Evolutionary conservation across 2,797 vertebrate species (phyloP).

Genomic region (Eupleurogrammus muticus): DNA sequence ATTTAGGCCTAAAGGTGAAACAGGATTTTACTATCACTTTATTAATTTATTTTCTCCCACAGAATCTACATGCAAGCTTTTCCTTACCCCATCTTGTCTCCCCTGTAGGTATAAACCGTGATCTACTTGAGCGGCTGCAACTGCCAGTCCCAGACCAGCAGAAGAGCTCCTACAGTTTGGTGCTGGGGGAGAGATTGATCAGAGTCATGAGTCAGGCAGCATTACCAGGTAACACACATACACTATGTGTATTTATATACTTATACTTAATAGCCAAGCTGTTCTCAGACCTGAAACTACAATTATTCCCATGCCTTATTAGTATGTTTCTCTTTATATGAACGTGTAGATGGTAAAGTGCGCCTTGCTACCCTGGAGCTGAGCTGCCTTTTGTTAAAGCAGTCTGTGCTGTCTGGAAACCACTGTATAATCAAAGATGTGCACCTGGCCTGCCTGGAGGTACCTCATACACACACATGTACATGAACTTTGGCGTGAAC

Average conservation of each 20-base stretch:
- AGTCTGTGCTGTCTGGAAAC: constrained; percentile 89
- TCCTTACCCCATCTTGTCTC: not conserved
- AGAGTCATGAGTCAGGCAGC: constrained; percentile 93
- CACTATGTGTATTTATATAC: not conserved
- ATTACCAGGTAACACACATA: constrained; percentile 86
- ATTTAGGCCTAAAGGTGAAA: too few species aligned
- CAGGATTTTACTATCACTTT: not conserved
- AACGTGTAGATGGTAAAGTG: constrained; percentile 90
- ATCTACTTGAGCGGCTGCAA: constrained; percentile 92
- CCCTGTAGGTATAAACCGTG: constrained; percentile 89
- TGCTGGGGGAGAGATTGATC: constrained; percentile 93
- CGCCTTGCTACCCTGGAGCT: constrained; percentile 95
- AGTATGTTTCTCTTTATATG: not conserved
- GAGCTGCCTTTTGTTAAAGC: constrained; percentile 93
- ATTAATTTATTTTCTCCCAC: not conserved
- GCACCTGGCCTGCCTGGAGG: constrained; percentile 96
- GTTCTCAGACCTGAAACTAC: not conserved
- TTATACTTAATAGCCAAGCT: too few species aligned
- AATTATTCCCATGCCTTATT: not conserved
- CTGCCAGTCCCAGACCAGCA: constrained; percentile 89
- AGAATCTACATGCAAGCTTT: not conserved
- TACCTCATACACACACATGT: constrained; percentile 57
- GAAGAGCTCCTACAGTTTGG: constrained; percentile 90
- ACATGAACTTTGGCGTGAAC: not conserved
- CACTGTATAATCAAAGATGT: constrained; percentile 94